Base-by-base conservation (phyloP, 2,113 vertebrate genomes). In the Thalassarche chlororhynchos region DNA sequence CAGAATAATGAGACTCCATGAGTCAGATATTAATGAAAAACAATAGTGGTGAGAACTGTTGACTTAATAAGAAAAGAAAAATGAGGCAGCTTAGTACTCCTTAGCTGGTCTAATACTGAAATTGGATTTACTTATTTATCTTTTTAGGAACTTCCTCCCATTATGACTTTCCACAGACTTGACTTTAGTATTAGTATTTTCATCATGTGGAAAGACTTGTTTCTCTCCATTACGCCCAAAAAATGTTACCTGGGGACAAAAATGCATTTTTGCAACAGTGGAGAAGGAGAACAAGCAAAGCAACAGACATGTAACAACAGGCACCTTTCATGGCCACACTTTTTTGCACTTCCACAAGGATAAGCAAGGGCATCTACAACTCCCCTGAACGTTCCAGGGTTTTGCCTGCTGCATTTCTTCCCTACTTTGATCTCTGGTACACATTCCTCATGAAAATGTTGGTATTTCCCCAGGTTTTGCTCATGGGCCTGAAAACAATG, bases 11-110 rank as follows among this genome's bases (percentile, higher is more conserved):
- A 77, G 47, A 58, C 40, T 76, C 36, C 40, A 65, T 9, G 2
- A 95, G 69, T 71, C 80, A 86, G 62, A 60, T 90, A 90, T 82
- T 97, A 93, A 95, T 79, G 80, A 78, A 93, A 93, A 94, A 66
- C 40, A 94, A 76, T 83, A 71, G 55, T 38, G 25, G 17, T 7
- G 10, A 94, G 64, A 95, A 89, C 29, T 88, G 42, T 51, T 91
- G 76, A 80, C 60, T 89, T 83, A 94, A 64, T 77, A 93, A 90
- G 58, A 94, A 88, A 71, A 82, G 34, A 46, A 74, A 74, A 90
- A 88, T 60, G 57, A 93, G 34, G 52, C 65, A 70, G 38, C 68
- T 92, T 90, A 64, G 34, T 61, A 72, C 25, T 90, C 23, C 47
- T 69, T 60, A 93, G 52, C 49, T 82, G 9, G 21, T 55, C 70